phyloP scores from a whole-genome alignment of 2,797 vertebrate genomes.

The Sebastes nivosus region DNA sequence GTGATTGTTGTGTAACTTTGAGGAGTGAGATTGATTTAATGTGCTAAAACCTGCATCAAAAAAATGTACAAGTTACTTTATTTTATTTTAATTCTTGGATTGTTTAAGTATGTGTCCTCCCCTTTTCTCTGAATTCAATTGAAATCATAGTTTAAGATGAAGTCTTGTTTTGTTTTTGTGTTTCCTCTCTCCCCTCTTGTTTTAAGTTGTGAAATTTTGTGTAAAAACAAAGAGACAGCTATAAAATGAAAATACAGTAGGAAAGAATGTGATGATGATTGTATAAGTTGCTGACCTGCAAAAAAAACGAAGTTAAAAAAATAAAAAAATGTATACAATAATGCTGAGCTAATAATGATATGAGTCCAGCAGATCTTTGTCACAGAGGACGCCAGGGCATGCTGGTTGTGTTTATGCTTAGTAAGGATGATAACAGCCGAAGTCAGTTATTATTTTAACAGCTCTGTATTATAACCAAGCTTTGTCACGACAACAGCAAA shows the following conservation, averaged over 20 bases:
- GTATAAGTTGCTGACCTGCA: no score
- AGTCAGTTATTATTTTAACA: neutral
- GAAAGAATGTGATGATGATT: no score
- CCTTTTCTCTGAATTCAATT: no score
- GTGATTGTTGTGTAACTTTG: neutral
- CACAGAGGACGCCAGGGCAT: neutral
- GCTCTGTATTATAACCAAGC: neutral
- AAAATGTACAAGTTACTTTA: neutral
- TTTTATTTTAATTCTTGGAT: no score
- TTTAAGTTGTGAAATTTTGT: no score
- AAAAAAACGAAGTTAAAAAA: no score
- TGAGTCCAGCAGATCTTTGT: conserved; percentile 8
- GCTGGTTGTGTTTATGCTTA: neutral
- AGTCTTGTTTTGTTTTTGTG: no score
- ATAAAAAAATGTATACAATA: neutral
- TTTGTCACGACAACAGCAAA: neutral
- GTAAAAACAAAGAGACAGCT: no score
- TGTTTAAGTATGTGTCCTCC: no score
- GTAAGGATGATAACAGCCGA: neutral
- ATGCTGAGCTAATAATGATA: neutral
- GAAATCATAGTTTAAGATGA: accelerated
- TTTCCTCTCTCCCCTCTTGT: accelerated
- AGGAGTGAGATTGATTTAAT: neutral
- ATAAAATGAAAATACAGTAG: no score
- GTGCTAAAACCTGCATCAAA: neutral